Base-by-base conservation (phyloP, 2,113 vertebrate genomes). In the Onychorhynchus coronatus region DNA sequence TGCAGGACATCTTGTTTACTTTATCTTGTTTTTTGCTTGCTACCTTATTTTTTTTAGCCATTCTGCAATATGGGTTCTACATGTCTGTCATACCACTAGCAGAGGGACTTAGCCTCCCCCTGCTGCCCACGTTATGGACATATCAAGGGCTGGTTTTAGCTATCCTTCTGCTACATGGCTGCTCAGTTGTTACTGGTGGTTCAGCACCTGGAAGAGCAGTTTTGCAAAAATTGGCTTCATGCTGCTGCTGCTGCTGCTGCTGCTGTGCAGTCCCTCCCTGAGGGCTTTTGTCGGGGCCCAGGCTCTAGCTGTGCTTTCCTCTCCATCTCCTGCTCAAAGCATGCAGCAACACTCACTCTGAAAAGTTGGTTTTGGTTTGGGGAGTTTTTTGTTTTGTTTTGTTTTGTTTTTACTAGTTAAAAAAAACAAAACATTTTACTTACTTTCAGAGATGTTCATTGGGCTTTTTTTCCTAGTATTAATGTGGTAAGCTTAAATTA, bases 171-270 rank as follows among this genome's bases (percentile, higher is more conserved):
- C 31, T 19, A 3, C 0, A 5, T 6, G 21, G 35, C 2, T 56
- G 25, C 30, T 65, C 42, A 10, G 6, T 15, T 13, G 33, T 59
- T 46, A 62, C 21, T 8, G 12, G 39, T 30, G 37, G 27, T 44
- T 85, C 59, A 81, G 41, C 7, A 23, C 9, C 16, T 0, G 0
- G n/a, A 8, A 46, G 23, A 30, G 46, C 25, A 65, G 16, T n/a
- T 79, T 63, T 33, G 65, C 46, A 35, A 47, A 71, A 1, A 1
- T 1, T 27, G 39, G n/a, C 30, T 37, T 92, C 11, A 4, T 3
- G 28, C 62, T 53, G 65, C 59, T 79, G 28, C 28, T 52, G 50
- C 53, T 52, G 50, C 50, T 52, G 50, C 50, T 52, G 50, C 53
- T 42, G 49, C 8, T 22, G 30, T 14, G 33, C 65, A 10, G 30